Evolutionary conservation across 2,888 invertebrate genomes (phyloP).

Genomic region (Sminthurides aquaticus): DNA sequence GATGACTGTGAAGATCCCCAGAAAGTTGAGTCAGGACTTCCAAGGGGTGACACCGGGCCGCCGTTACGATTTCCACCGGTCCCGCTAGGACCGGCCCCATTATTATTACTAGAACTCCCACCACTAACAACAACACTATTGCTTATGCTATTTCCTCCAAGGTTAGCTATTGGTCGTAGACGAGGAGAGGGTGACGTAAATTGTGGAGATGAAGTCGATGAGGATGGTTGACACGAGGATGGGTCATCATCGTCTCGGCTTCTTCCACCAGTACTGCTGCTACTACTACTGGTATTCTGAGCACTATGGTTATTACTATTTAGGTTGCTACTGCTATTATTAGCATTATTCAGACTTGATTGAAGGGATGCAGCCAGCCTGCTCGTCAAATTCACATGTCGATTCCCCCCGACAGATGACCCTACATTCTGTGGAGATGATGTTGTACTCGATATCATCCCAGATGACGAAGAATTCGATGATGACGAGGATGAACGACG

Average conservation of each 20-base stretch:
- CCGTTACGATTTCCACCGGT: constrained; percentile 17
- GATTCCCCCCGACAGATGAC: neutral
- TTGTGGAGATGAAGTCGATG: constrained; percentile 22
- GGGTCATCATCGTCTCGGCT: constrained; percentile 11
- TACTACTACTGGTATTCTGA: constrained; percentile 7
- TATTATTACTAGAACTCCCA: constrained; percentile 9
- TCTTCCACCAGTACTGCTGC: neutral
- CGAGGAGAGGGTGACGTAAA: constrained; percentile 16
- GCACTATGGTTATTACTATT: constrained; percentile 24
- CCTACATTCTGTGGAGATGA: constrained; percentile 21
- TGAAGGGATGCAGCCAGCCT: constrained; percentile 15
- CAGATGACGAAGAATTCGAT: neutral
- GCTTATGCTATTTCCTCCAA: constrained; percentile 10
- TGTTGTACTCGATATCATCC: constrained; percentile 42
- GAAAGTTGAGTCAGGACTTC: constrained; percentile 41
- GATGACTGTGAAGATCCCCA: constrained; percentile 31
- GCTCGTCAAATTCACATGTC: constrained; percentile 28
- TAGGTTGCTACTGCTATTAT: constrained; percentile 24
- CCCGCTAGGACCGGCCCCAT: constrained; percentile 19
- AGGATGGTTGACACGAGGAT: constrained; percentile 34
- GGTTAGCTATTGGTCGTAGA: constrained; percentile 1
- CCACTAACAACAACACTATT: constrained; percentile 11
- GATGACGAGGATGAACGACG: constrained; percentile 39
- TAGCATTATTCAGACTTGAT: constrained; percentile 16
- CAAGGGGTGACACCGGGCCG: constrained; percentile 37